phyloP scores from a whole-genome alignment of 2,797 vertebrate species.

The Catostomus latipinnis region DNA sequence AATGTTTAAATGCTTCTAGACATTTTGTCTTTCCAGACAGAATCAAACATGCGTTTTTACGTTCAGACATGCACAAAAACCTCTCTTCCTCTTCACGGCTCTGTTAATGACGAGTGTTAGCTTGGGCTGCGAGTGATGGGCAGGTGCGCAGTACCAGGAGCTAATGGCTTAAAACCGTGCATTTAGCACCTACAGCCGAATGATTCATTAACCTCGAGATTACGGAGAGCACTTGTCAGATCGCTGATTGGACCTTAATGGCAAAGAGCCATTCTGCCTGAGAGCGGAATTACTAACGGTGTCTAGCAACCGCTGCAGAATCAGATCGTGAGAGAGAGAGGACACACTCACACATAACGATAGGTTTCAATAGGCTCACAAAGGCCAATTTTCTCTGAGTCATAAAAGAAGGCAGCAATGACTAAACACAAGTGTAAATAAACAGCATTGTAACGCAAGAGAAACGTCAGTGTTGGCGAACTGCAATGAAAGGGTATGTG shows the following conservation, averaged over 20 bases:
- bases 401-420: slow-evolving; percentile 68
- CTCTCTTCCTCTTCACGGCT: background rate
- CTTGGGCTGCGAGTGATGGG: slow-evolving; percentile 26
- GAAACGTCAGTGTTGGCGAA: slow-evolving; percentile 61
- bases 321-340: background rate
- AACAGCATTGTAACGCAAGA: slow-evolving; percentile 22
- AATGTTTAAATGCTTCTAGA: background rate
- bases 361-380: slow-evolving; percentile 55
- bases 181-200: slow-evolving; percentile 62
- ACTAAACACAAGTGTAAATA: slow-evolving; percentile 39
- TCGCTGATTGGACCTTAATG: slow-evolving; percentile 63
- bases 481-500: slow-evolving; percentile 50
- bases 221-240: slow-evolving; percentile 59
- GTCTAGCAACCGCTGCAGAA: slow-evolving; percentile 36
- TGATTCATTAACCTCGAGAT: slow-evolving; percentile 63
- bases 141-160: slow-evolving; percentile 39
- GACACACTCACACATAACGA: slow-evolving; percentile 37
- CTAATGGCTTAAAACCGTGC: slow-evolving; percentile 66
- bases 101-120: slow-evolving; percentile 36
- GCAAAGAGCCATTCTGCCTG: slow-evolving; percentile 61
- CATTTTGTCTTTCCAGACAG: background rate
- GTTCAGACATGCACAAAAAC: background rate
- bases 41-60: background rate
- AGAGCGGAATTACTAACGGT: slow-evolving; percentile 52
- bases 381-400: slow-evolving; percentile 65